These are phyloP conservation scores for Pomatorhinus ruficollis DNA, from an alignment of 2,113 vertebrate genomes.

Conservation along the genomic window DNA sequence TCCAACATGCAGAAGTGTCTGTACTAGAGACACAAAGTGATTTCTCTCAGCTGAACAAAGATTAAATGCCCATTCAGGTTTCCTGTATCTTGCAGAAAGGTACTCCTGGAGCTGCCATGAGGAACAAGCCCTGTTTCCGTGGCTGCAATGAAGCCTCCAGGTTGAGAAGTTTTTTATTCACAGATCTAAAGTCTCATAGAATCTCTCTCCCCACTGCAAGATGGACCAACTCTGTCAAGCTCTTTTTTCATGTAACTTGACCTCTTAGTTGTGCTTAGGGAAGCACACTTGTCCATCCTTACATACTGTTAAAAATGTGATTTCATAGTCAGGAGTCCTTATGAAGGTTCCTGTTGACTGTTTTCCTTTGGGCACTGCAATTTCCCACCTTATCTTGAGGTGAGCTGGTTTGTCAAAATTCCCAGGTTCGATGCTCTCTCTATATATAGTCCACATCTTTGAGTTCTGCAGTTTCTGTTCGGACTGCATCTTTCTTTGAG, in stretches of 20 bases:
- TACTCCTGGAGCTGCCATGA: neutral
- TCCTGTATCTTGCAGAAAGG: neutral
- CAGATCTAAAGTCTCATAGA: neutral
- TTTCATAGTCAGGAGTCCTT: neutral
- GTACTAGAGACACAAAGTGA: rapidly evolving
- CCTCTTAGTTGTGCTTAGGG: neutral
- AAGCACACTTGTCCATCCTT: neutral
- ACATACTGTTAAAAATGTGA: neutral
- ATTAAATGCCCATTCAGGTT: neutral
- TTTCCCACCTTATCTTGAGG: neutral
- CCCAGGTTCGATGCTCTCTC: neutral
- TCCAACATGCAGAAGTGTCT: neutral
- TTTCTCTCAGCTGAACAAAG: neutral
- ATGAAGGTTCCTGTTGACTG: neutral
- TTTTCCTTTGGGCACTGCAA: neutral
- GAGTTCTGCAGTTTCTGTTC: neutral
- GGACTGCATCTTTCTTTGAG: neutral
- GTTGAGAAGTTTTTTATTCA: neutral
- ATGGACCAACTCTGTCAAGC: neutral
- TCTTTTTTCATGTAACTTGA: neutral
- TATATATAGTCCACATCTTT: rapidly evolving
- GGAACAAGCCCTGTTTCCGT: neutral
- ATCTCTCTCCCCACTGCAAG: neutral
- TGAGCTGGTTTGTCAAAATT: neutral
- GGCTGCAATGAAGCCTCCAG: neutral